Evolutionary conservation across 1,140 invertebrate genomes (phyloP), one percentile per base, ranked within the genome.

Genomic region (Eurytemora carolleeae): DNA sequence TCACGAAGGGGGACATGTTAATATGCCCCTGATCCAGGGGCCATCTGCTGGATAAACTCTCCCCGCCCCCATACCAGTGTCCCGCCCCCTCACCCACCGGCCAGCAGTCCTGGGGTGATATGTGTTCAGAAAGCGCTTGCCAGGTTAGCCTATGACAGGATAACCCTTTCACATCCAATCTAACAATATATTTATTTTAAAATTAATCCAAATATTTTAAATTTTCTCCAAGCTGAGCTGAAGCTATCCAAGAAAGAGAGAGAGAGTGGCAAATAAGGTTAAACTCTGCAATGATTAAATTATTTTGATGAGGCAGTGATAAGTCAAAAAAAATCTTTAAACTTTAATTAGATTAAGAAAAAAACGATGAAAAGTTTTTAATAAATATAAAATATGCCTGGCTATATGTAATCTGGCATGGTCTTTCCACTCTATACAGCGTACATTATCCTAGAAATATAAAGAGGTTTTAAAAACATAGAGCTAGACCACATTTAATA

Each of bases 41-140:
- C 60, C 60, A 62, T 17, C 52, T 22, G 16, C 17, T 23, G 17
- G 20, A 16, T 2, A 53, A 19, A 2, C 44, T 62, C 22, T 62
- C 60, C 23, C 60, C 60, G 18, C 60, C 60, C 17, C 60, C 60
- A 57, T 62, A 62, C 60, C 60, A 62, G 20, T 62, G 53, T n/a
- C 60, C 60, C 31, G 7, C 31, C 31, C 7, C 7, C 7, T 44
- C 31, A 44, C 7, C 7, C 7, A n/a, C 31, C 31, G 7, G n/a
- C 7, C 31, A 44, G n/a, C 31, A 44, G 7, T 44, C 31, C 31
- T 44, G 31, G 7, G 31, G 31, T 44, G 31, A 44, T 44, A 44
- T 44, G 7, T 44, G 7, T 12, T 44, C 31, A 44, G 7, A 12
- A n/a, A 44, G 31, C 7, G 31, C 31, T 44, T 44, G 31, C 31